phyloP scores from a whole-genome alignment of 2,113 vertebrate genomes.

The cattle (Bos taurus) region ARS-UCD2.0 NC_037329.1:62370001-62370500 shows the following conservation, averaged over 20 bases:
- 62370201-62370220: background rate
- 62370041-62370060: background rate
- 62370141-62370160: background rate
- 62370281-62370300: background rate
- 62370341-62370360: background rate
- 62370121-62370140: background rate
- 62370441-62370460: background rate
- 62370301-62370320: background rate
- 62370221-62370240: background rate
- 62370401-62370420: background rate
- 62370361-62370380: background rate
- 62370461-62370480: background rate
- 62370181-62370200: background rate
- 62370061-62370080: background rate
- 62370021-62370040: background rate
- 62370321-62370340: background rate
- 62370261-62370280: background rate
- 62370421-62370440: background rate
- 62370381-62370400: background rate
- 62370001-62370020: background rate
- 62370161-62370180: background rate
- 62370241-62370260: background rate
- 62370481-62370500: background rate
- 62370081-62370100: background rate
- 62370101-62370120: background rate